Evolutionary conservation across 2,113 vertebrate species (phyloP).

Genomic region (Brienomyrus longianalis): DNA sequence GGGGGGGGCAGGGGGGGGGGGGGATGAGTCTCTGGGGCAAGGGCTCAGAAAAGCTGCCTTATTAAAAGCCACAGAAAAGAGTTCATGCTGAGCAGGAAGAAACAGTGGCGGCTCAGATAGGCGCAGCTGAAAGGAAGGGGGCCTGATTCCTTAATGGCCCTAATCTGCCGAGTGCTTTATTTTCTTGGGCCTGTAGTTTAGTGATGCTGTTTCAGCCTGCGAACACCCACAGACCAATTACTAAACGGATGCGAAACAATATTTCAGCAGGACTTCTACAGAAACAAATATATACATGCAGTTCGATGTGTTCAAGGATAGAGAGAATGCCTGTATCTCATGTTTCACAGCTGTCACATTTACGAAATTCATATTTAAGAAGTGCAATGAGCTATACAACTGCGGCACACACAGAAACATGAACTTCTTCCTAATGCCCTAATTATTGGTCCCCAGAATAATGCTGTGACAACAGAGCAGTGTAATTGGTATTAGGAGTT

Average conservation of each 20-base stretch:
- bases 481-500: conserved; percentile 50
- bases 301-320: not conserved
- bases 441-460: not conserved
- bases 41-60: conserved; percentile 82
- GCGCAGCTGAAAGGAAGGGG: conserved; percentile 71
- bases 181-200: conserved; percentile 44
- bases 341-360: not conserved
- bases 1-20: conserved; percentile 51
- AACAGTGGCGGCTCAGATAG: conserved; percentile 77
- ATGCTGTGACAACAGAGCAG: not conserved
- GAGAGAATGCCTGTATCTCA: not conserved
- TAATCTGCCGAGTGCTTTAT: conserved; percentile 87
- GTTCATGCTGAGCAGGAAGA: conserved; percentile 79
- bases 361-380: not conserved
- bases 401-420: not conserved
- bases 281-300: not conserved
- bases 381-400: not conserved
- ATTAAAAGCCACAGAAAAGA: conserved; percentile 94
- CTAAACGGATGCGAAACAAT: conserved; percentile 7
- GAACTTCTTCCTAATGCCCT: not conserved
- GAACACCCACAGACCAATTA: conserved; percentile 24
- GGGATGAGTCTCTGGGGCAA: conserved; percentile 74
- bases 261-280: not conserved
- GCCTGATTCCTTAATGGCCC: conserved; percentile 75
- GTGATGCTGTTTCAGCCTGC: conserved; percentile 70